Base-by-base conservation (phyloP, 1,140 invertebrate genomes). In the Saccostrea glomerata region DNA sequence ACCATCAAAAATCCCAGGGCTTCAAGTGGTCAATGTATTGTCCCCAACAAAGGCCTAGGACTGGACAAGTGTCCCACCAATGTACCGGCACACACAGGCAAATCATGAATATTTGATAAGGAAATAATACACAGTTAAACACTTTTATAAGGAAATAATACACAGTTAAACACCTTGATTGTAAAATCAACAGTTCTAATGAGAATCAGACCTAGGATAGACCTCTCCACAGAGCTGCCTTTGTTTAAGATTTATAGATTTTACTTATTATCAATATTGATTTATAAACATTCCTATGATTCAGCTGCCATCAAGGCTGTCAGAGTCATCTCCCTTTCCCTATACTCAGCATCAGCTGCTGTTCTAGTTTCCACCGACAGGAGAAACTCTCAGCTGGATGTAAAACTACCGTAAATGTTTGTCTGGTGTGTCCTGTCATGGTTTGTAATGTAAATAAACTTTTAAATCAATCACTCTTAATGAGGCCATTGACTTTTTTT, bases 31-130 rank as follows among this genome's bases (percentile, higher is more conserved):
- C 70, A 77, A 36, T 13, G 70, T 77, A 77, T 77, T 77, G 70
- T 77, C 9, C 70, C 70, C 30, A 77, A 77, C 70, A 77, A 77
- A 36, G 25, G 70, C 70, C 25, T n/a, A 17, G 7, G 3, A 36
- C 23, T 77, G 11, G 25, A 77, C 70, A 77, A 77, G 70, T 77
- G 70, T 25, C 25, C 70, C 17, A 77, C 70, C 70, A 30, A 30
- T 77, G 30, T 77, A 36, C 12, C 4, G 30, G 11, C 70, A 13
- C 70, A 23, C 13, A 15, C 7, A 77, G 25, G 23, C 13, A 25
- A 77, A 77, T 77, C 70, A 77, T 77, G 70, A 77, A 77, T 77
- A 77, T 77, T 77, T 77, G 70, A 77, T 77, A 30, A 77, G 25
- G 70, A 77, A 30, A 77, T 77, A 77, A 77, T 77, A 77, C 70